Percentiles rank a stretch among this genome's conserved stretches.
Evolutionary conservation across 1,140 invertebrate genomes (phyloP).

Genomic region (Procambarus virginalis): DNA sequence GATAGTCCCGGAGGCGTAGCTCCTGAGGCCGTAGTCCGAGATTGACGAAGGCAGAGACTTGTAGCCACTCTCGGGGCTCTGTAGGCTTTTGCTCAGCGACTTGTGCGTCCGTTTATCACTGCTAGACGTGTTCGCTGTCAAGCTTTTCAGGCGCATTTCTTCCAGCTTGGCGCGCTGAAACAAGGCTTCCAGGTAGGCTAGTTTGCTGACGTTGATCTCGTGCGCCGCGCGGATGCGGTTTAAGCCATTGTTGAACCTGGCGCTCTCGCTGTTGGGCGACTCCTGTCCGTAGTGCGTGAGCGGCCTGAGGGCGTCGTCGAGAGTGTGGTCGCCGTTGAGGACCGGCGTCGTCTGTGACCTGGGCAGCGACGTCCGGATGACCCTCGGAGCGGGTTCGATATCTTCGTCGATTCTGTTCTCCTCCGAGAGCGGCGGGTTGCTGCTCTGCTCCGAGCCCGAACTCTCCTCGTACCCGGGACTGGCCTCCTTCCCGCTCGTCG

Average conservation of each 20-base stretch:
- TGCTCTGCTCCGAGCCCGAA: conserved; percentile 68
- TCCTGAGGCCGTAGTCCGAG: conserved; percentile 58
- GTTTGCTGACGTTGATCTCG: conserved; percentile 68
- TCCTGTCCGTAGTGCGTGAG: conserved; percentile 61
- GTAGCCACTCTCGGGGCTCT: conserved; percentile 68
- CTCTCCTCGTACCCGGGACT: conserved; percentile 69
- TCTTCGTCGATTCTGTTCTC: conserved; percentile 46
- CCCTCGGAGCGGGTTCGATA: conserved; percentile 18
- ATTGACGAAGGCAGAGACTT: conserved; percentile 60
- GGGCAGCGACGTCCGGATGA: conserved; percentile 39
- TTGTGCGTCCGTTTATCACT: conserved; percentile 15
- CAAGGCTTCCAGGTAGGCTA: conserved; percentile 67
- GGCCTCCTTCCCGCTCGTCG: conserved; percentile 69
- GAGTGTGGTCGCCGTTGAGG: conserved; percentile 63
- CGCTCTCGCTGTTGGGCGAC: conserved; percentile 34
- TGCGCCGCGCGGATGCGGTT: conserved; percentile 68
- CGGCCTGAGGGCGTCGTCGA: conserved; percentile 66
- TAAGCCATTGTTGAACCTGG: conserved; percentile 48
- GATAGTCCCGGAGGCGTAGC: conserved; percentile 36
- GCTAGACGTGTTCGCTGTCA: background rate
- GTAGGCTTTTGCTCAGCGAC: conserved; percentile 25
- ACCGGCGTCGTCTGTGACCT: conserved; percentile 64
- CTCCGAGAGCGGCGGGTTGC: conserved; percentile 54
- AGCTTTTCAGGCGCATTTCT: conserved; percentile 32
- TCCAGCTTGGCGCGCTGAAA: conserved; percentile 66